These are phyloP conservation scores for Cyprinodon brontotheroides DNA, from an alignment of 2,113 vertebrate genomes.

Conservation along the genomic window DNA sequence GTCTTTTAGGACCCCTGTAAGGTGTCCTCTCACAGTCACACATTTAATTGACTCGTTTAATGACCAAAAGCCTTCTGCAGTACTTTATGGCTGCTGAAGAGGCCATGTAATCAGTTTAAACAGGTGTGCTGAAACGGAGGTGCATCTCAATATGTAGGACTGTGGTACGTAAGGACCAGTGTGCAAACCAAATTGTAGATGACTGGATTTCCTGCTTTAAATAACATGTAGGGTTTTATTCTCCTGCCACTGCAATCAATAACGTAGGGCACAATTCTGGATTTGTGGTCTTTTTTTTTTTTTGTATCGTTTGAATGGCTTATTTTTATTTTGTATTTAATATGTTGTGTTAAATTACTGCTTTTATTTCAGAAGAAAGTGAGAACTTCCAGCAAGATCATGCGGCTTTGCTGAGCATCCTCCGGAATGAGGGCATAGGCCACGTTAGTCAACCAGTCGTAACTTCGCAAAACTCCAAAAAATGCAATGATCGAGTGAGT, in stretches of 20 bases:
- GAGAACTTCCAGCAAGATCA: constrained; percentile 59
- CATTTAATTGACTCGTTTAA: too few species aligned
- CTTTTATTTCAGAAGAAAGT: constrained; percentile 38
- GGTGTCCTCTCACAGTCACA: too few species aligned
- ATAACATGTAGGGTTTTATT: not conserved
- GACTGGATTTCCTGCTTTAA: not conserved
- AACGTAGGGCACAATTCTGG: not conserved
- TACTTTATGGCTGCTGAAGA: too few species aligned
- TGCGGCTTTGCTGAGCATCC: constrained; percentile 62
- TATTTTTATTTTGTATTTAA: not conserved
- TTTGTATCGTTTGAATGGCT: not conserved
- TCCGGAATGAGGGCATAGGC: constrained; percentile 54
- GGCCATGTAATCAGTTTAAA: too few species aligned
- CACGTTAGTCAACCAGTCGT: constrained; percentile 5
- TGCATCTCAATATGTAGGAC: too few species aligned
- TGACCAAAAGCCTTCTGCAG: too few species aligned
- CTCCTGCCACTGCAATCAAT: not conserved
- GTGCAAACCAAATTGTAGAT: not conserved
- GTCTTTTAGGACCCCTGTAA: too few species aligned
- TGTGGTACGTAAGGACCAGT: too few species aligned
- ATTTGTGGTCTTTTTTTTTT: not conserved
- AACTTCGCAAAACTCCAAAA: constrained; percentile 41
- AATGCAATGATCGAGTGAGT: constrained; percentile 64
- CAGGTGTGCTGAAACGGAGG: too few species aligned
- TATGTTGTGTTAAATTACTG: not conserved